phyloP scores from a whole-genome alignment of 2,797 vertebrate genomes.

The Heteromormyrus szaboi region DNA sequence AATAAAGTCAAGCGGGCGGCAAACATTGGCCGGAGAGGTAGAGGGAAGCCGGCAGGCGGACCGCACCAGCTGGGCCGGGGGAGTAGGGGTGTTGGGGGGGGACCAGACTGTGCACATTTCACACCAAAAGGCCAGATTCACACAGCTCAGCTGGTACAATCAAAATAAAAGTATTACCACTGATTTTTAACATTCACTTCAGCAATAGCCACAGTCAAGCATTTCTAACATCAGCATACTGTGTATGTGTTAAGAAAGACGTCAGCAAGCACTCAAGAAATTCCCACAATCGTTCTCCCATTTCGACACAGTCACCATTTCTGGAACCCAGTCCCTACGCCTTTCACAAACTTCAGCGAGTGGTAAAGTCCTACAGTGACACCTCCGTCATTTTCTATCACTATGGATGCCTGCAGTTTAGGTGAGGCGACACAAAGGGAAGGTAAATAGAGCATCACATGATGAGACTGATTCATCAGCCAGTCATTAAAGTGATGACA shows the following conservation, averaged over 20 bases:
- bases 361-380: background rate
- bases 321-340: background rate
- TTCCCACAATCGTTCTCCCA: background rate
- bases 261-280: background rate
- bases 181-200: background rate
- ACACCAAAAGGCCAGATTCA: background rate
- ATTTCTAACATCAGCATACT: background rate
- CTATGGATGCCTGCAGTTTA: background rate
- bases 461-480: background rate
- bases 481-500: background rate
- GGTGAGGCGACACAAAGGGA: background rate
- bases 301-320: background rate
- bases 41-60: background rate
- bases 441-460: background rate
- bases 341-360: background rate
- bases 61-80: background rate
- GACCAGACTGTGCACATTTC: background rate
- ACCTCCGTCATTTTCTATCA: background rate
- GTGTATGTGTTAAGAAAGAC: background rate
- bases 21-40: background rate
- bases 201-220: background rate
- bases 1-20: constrained; percentile 22
- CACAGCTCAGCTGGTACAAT: background rate
- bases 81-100: background rate
- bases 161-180: background rate